Evolutionary conservation across 2,888 invertebrate species (phyloP), one percentile per base, ranked within the genome.

Genomic region (Leptinotarsa juncta): DNA sequence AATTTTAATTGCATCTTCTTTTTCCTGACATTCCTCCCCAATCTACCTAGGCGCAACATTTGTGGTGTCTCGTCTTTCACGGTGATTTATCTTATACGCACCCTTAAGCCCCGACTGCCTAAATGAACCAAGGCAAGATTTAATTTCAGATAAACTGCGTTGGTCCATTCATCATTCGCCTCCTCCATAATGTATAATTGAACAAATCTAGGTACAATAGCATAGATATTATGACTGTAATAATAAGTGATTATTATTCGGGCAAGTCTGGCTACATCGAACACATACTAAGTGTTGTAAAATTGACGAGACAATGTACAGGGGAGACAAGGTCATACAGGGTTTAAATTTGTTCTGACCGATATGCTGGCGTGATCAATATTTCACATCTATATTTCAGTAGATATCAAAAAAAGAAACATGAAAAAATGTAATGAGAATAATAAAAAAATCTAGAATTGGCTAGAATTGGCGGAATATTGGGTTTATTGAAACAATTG

Each of bases 61-160:
- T 42, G 62, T 60, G 32, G 62, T 62, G 62, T 62, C 62, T 62
- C 42, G 32, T 62, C 62, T 32, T 62, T 62, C 62, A 69, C 57
- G 32, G 16, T 60, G 69, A 69, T 69, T 69, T 69, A 69, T 69
- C 69, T 69, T 53, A 57, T 69, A 57, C 57, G 69, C 57, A 42
- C 69, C 69, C 69, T 57, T 18, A 68, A 57, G 48, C 42, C 69
- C 57, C 53, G 26, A 69, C 57, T 42, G 20, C 57, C 69, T 57
- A 69, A 69, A 69, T 57, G 42, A 48, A 32, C 69, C 69, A 69
- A 57, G 69, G 55, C 69, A 69, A 69, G 69, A 69, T 69, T 69
- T 23, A 57, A 69, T 69, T 69, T 69, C 23, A 69, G 69, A 69
- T 69, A 57, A 69, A 57, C 48, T 48, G 57, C 48, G 15, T 69